Evolutionary conservation across 2,797 vertebrate genomes (phyloP), one percentile per base, ranked within the genome.

Genomic region (Brachymystax lenok): DNA sequence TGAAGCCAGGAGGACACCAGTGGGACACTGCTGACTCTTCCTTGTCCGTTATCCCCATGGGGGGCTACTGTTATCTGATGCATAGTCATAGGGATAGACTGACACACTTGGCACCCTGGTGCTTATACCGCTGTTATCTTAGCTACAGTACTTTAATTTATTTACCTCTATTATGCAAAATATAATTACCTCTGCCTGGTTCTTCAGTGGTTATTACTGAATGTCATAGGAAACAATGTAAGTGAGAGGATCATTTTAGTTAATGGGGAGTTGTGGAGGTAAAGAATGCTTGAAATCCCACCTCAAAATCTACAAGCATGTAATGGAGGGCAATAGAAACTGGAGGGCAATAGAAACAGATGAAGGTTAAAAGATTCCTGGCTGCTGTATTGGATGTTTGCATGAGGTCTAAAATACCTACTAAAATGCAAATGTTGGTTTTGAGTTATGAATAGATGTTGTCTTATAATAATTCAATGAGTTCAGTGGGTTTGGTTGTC

Each of bases 61-160:
- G 61, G 73, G 74, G 70, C 76, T 66, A 82, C 83, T 88, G 83
- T 84, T 84, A 76, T 59, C 59, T 74, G 64, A 77, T 79, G 40
- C 73, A 75, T 79, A 74, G 59, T 67, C 74, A 52, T 64, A 30
- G 46, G 63, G 30, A 50, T 12, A 30, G 35, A n/a, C 74, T 51
- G 14, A 56, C 50, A 46, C 40, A 21, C 72, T 63, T 63, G 59
- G 21, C 59, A 63, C 17, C 35, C 33, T 64, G 61, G 14, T 28
- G 3, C 28, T 30, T 33, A 12, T 28, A 2, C 21, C 10, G 1
- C 13, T 66, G 13, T 13, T 66, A 33, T 67, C 13, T 67, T 12
- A 5, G 13, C 27, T n/a, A 56, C 52, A 13, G 52, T 54, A 54
- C 54, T 46, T 12, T 12, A 0, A 46, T 46, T 46, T 46, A 46